Evolutionary conservation across 1,140 invertebrate species (phyloP).

Genomic region (Drosophila saltans): DNA sequence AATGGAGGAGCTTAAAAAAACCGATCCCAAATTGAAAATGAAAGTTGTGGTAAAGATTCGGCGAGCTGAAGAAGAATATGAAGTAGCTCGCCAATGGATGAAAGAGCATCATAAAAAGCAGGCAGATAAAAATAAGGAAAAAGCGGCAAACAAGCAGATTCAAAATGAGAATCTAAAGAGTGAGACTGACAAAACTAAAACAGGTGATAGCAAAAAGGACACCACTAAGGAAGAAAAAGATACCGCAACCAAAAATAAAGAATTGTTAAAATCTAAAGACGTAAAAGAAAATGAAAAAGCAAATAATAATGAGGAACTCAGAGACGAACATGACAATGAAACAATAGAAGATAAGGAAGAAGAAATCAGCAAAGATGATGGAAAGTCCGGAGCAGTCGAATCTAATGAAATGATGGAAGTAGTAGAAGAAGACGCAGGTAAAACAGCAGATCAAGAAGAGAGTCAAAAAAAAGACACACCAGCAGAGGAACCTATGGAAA

Average conservation of each 20-base stretch:
- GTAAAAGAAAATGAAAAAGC: background rate
- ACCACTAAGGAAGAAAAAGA: background rate
- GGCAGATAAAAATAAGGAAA: background rate
- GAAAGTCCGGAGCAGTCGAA: background rate
- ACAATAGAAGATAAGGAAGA: background rate
- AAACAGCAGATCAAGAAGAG: background rate
- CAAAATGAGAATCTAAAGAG: background rate
- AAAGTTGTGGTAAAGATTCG: constrained; percentile 58
- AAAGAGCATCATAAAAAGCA: constrained; percentile 2
- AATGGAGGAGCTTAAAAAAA: constrained; percentile 67
- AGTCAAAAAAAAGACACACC: background rate
- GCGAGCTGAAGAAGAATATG: constrained; percentile 64
- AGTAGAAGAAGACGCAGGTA: background rate
- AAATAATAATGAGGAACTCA: background rate
- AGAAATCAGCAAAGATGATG: background rate
- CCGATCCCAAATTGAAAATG: constrained; percentile 72
- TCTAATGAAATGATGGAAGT: background rate
- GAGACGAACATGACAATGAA: background rate
- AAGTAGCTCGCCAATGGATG: constrained; percentile 57
- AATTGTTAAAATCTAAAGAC: background rate
- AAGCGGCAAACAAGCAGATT: background rate
- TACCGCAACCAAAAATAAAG: background rate
- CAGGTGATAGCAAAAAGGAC: background rate
- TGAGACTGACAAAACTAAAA: background rate
- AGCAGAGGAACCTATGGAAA: background rate